Percentiles rank a stretch among this genome's conserved stretches.
These are phyloP conservation scores for Meda fulgida DNA, from an alignment of 2,797 vertebrate species.

Conservation along the genomic window DNA sequence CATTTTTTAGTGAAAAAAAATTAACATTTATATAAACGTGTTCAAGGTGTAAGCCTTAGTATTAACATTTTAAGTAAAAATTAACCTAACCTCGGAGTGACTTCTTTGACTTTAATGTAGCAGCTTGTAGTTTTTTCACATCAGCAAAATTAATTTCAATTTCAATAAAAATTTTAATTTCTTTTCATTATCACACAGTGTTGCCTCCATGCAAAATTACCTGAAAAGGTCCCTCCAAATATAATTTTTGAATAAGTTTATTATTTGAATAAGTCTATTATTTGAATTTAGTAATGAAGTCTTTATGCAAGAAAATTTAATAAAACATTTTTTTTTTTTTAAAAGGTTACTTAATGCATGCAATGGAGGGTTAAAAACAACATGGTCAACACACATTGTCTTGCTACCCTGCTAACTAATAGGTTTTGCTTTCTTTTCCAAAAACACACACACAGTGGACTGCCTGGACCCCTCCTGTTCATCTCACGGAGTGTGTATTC, in stretches of 20 bases:
- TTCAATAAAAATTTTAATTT: too few relatives aligned
- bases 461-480: slow-evolving; percentile 94
- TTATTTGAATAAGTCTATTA: not conserved
- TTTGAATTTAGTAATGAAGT: not conserved
- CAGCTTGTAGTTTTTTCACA: not conserved
- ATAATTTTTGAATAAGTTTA: too few relatives aligned
- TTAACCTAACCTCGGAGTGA: not conserved
- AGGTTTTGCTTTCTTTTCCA: not conserved
- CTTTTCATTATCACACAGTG: not conserved
- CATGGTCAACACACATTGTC: not conserved
- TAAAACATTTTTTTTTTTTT: not conserved
- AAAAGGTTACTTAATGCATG: not conserved
- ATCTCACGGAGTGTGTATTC: slow-evolving; percentile 90
- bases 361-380: not conserved
- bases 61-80: not conserved
- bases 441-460: slow-evolving; percentile 78
- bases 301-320: not conserved
- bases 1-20: not conserved
- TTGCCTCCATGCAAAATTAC: not conserved
- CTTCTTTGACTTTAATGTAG: not conserved
- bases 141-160: not conserved
- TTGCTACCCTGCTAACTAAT: not conserved
- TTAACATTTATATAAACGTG: too few relatives aligned
- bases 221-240: not conserved
- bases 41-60: not conserved